Base-by-base conservation (phyloP, 2,797 vertebrate species). In the Lepilemur ruficaudatus region DNA sequence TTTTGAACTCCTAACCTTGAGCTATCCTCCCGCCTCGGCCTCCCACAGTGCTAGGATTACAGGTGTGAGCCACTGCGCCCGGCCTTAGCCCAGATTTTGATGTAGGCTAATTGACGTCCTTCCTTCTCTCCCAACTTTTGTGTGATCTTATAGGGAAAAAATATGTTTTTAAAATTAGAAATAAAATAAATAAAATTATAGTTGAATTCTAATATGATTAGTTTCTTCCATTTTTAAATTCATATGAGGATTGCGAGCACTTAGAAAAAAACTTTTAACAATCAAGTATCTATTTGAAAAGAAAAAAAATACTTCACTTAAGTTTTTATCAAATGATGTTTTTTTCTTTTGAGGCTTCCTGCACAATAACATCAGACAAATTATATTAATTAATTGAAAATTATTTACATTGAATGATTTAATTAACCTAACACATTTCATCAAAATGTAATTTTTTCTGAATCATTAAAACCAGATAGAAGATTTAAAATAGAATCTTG, bases 131-230 rank as follows among this genome's bases (percentile, higher is more conserved):
- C 90, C 90, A 92, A 96, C 76, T 97, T 98, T 97, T 97, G 84
- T 98, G 98, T 97, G 93, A 97, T 96, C 94, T 98, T 98, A 97
- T 97, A 97, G 96, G 38, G 46, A 50, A 78, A 89, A 57, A 97
- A 97, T 97, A 97, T 94, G 97, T 97, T 98, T 98, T 97, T 98
- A 97, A 97, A 96, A 97, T 95, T 57, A 95, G 95, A 87, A 52
- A 48, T n/a, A 52, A 52, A 52, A 52, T 18, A 57, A 23, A 22
- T 22, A 55, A 57, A 52, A 20, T 57, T 57, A 57, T 57, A 23
- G 9, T 11, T 90, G 22, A 70, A 84, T 65, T 86, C 55, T 50
- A 85, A 46, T 23, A 4, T n/a, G 35, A 59, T 57, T 38, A 9
- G 10, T 80, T 87, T 1, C n/a, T 67, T 32, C 7, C 2, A 17